Base-by-base conservation (phyloP, 2,797 vertebrate genomes). In the Arnoldichthys spilopterus region DNA sequence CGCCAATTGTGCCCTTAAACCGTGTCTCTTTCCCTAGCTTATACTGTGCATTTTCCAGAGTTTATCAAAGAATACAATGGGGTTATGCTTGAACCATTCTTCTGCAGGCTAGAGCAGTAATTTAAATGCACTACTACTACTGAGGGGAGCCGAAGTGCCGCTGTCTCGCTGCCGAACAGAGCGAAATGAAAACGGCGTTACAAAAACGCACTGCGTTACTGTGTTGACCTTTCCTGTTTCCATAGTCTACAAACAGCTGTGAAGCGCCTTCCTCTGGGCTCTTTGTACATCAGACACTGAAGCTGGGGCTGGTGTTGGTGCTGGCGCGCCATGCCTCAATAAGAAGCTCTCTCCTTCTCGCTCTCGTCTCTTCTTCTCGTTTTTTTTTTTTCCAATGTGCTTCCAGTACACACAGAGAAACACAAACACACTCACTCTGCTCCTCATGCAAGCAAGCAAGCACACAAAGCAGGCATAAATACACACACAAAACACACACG, bases 41-140 rank as follows among this genome's bases (percentile, higher is more conserved):
- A 90, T 91, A 90, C 85, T 88, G 81, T 88, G 89, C 90, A 89
- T 93, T 93, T 93, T 89, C 89, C 89, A 92, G 91, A 93, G 91
- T 94, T 94, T 92, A 92, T 94, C 91, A 93, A 92, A 94, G 90
- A 92, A 90, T 90, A 93, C 92, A 93, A 93, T 91, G 83, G 89
- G 89, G 91, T 93, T 94, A 92, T 91, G 92, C 92, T 93, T 91
- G 85, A 90, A 88, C 92, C 90, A 93, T 92, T 93, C 90, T 93
- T 92, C 93, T 92, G 87, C 89, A 89, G 93, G 92, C 94, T 90
- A 92, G 91, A 93, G 92, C 91, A 92, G 89, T 94, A 84, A 93
- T 93, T 94, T 93, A 92, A 93, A 93, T 92, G 90, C 91, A 90
- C 87, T 83, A 86, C 87, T 90, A 88, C 87, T 74, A 88, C 90